Conservation (phyloP, 2,888 invertebrate genomes). For the Cosmia trapezina region DNA sequence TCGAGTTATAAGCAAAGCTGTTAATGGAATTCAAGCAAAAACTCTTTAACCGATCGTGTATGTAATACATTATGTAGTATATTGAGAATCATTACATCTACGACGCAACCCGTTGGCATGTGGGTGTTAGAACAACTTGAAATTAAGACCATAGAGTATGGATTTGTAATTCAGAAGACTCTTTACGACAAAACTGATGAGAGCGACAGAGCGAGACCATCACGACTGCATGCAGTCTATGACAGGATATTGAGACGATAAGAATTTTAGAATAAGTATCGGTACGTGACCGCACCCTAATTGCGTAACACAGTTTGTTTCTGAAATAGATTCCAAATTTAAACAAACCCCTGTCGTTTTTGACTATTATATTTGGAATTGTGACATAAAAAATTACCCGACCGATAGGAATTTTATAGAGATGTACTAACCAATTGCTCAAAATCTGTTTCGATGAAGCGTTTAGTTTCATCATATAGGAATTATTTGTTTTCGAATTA, state of each 20-base stretch:
- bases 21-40: conserved; percentile 49
- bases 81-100: conserved; percentile 31
- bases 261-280: neutral
- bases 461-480: no score
- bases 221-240: conserved; percentile 3
- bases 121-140: conserved; percentile 34
- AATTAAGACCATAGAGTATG: conserved; percentile 36
- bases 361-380: no score
- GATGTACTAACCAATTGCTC: no score
- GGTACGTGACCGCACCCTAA: no score
- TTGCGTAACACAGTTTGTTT: no score
- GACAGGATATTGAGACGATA: neutral
- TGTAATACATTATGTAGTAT: conserved; percentile 41
- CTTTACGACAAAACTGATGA: conserved; percentile 41
- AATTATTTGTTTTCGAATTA: no score
- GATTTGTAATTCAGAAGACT: conserved; percentile 42
- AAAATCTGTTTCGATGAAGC: no score
- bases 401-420: no score
- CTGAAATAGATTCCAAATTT: no score
- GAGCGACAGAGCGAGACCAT: neutral
- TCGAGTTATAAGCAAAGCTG: neutral
- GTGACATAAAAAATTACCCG: no score
- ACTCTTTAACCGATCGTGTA: conserved; percentile 14
- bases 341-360: no score
- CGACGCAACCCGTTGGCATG: conserved; percentile 29